phyloP scores from a whole-genome alignment of 2,113 vertebrate genomes.

The Hippocampus zosterae region DNA sequence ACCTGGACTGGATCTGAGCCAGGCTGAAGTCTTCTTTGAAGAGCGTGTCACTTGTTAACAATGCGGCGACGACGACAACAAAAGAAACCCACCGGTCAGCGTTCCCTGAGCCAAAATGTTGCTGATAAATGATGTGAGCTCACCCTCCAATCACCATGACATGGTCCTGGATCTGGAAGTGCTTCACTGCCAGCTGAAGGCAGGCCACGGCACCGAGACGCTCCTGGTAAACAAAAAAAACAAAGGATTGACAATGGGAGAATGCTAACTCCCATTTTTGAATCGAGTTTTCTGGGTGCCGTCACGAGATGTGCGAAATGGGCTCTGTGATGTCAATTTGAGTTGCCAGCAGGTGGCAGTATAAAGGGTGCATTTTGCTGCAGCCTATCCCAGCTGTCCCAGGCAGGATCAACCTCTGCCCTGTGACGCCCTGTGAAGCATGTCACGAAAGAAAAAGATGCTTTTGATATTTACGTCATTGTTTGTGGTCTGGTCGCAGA shows the following conservation, averaged over 20 bases:
- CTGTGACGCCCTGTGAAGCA: no score
- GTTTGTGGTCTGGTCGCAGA: conserved; percentile 70
- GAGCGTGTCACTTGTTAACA: conserved; percentile 71
- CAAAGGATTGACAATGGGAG: not conserved
- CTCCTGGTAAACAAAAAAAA: conserved; percentile 42
- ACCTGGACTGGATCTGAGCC: conserved; percentile 47
- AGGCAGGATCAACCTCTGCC: no score
- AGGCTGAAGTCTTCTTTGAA: conserved; percentile 80
- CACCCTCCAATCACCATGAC: conserved; percentile 76
- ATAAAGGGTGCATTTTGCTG: no score
- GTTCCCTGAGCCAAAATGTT: not conserved
- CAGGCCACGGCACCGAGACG: conserved; percentile 76
- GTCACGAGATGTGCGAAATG: not conserved
- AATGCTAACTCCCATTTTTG: not conserved
- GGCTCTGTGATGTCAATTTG: no score
- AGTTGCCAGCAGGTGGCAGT: no score
- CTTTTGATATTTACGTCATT: conserved; percentile 63
- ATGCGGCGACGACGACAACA: not conserved
- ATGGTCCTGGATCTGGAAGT: conserved; percentile 70
- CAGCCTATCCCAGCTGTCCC: no score
- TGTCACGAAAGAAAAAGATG: not conserved
- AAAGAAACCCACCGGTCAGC: not conserved
- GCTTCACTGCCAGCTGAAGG: conserved; percentile 69
- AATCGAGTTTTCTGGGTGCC: no score
- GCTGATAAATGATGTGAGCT: not conserved